phyloP scores from a whole-genome alignment of 2,113 vertebrate genomes.

The Callipepla squamata region DNA sequence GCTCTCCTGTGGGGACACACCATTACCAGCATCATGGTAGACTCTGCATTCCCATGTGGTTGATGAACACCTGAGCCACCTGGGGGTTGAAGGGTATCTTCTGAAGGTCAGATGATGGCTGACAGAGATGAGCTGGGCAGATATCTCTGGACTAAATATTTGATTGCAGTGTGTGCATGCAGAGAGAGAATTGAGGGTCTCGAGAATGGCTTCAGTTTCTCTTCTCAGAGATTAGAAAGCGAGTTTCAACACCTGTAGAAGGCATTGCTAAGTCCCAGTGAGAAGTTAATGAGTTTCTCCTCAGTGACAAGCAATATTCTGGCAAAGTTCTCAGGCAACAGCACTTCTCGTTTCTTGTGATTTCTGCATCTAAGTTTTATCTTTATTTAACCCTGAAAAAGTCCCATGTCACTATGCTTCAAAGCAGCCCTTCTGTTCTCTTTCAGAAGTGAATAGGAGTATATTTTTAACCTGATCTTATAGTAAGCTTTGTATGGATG shows the following conservation, averaged over 20 bases:
- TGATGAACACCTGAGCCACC: background rate
- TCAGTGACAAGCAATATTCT: background rate
- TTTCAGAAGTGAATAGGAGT: background rate
- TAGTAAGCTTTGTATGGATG: background rate
- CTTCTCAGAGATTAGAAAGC: background rate
- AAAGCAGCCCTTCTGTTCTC: background rate
- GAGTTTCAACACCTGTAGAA: background rate
- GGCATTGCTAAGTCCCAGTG: background rate
- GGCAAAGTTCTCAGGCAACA: background rate
- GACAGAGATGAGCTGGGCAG: background rate
- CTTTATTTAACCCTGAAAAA: background rate
- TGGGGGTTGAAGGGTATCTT: background rate
- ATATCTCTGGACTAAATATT: background rate
- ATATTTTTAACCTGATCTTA: background rate
- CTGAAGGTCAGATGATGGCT: background rate
- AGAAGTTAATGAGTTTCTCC: background rate
- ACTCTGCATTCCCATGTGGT: background rate
- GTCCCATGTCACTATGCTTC: rapidly evolving
- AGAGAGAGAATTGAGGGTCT: background rate
- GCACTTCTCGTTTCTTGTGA: background rate
- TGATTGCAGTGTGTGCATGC: too few species aligned
- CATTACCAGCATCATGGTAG: background rate
- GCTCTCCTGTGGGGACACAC: background rate
- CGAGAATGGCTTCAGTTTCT: background rate
- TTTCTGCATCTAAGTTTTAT: background rate